A percentile compares a stretch with the other conserved stretches of the same genome.
These are phyloP conservation scores for Takifugu flavidus DNA, from an alignment of 2,113 vertebrate species.

Conservation along the genomic window DNA sequence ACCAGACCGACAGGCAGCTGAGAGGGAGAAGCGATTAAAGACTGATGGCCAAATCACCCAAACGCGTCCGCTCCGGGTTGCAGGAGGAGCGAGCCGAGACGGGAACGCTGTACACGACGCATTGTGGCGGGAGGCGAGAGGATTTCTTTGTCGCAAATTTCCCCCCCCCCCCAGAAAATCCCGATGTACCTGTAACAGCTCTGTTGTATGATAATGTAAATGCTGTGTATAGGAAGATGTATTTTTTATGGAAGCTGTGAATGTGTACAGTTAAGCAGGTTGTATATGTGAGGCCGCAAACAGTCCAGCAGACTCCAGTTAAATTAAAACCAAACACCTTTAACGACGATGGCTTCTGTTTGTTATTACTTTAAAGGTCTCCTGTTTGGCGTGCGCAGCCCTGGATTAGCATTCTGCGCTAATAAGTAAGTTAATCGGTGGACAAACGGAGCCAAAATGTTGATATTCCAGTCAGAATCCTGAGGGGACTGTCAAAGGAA, in stretches of 20 bases:
- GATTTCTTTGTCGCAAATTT: constrained; percentile 27
- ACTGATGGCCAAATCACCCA: constrained; percentile 16
- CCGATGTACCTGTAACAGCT: constrained; percentile 48
- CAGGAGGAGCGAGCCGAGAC: constrained; percentile 19
- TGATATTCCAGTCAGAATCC: too few species aligned
- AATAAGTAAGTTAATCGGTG: too few species aligned
- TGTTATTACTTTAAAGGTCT: neutral
- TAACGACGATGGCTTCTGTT: constrained; percentile 28
- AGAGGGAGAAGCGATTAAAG: constrained; percentile 18
- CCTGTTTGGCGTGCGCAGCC: neutral
- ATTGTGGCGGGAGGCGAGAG: constrained; percentile 15
- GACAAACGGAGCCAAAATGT: too few species aligned
- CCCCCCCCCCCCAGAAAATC: constrained; percentile 4
- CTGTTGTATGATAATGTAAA: constrained; percentile 76
- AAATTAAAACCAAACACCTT: constrained; percentile 75
- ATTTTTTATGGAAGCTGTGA: constrained; percentile 79
- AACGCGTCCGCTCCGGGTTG: constrained; percentile 2
- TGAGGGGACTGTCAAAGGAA: too few species aligned
- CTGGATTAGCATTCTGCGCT: too few species aligned
- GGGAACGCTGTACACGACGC: constrained; percentile 24
- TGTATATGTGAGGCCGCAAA: constrained; percentile 66
- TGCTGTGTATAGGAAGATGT: constrained; percentile 77
- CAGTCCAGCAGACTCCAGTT: constrained; percentile 63
- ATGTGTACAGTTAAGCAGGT: constrained; percentile 68
- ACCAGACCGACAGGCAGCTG: constrained; percentile 25